Evolutionary conservation across 2,113 vertebrate genomes (phyloP).

Genomic region (Toxotes chatareus): DNA sequence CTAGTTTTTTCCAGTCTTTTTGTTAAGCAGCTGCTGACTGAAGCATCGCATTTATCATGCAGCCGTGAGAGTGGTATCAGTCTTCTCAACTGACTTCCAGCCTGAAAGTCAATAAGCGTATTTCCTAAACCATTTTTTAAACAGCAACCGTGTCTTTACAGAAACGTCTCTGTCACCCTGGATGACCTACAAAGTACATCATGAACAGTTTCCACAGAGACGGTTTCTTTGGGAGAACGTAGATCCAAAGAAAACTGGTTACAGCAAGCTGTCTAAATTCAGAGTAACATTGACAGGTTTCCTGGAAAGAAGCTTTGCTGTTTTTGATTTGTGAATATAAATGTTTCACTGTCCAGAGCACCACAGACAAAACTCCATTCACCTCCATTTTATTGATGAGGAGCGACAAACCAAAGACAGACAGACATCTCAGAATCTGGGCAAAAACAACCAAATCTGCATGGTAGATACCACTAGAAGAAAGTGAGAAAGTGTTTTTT

Average conservation of each 20-base stretch:
- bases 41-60: not conserved
- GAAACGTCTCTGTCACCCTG: not conserved
- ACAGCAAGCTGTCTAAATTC: not conserved
- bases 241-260: not conserved
- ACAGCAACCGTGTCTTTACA: not conserved
- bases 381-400: not conserved
- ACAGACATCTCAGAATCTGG: not conserved
- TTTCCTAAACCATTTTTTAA: not conserved
- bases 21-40: too few relatives aligned
- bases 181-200: not conserved
- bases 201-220: not conserved
- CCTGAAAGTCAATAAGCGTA: not conserved
- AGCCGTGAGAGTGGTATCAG: not conserved
- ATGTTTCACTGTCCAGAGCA: not conserved
- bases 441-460: not conserved
- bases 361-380: not conserved
- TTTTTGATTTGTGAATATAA: not conserved
- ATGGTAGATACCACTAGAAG: not conserved
- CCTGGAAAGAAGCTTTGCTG: not conserved
- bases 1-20: not conserved
- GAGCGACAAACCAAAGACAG: not conserved
- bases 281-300: not conserved
- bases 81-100: not conserved
- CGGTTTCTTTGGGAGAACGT: not conserved
- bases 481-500: not conserved